A percentile compares a stretch with the other conserved stretches of the same genome.
Evolutionary conservation across 2,797 vertebrate species (phyloP).

Genomic region (Rhodeus uyekii): DNA sequence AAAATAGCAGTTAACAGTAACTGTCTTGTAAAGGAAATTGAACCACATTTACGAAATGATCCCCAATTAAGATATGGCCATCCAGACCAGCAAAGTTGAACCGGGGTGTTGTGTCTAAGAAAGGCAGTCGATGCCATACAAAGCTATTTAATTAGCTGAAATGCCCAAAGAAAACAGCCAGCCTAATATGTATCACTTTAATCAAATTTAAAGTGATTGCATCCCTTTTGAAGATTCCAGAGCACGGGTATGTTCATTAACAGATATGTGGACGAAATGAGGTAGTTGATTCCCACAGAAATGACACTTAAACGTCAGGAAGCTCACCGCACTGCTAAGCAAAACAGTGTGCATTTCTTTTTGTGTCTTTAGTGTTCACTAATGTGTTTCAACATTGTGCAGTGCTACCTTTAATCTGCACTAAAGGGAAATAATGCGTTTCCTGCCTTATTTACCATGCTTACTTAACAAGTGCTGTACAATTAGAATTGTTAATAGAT

Average conservation of each 20-base stretch:
- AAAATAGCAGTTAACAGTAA: slow-evolving; percentile 93
- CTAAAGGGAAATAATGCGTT: slow-evolving; percentile 96
- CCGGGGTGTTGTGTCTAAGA: slow-evolving; percentile 77
- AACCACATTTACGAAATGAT: slow-evolving; percentile 84
- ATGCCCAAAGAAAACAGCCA: slow-evolving; percentile 80
- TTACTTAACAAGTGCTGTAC: slow-evolving; percentile 97
- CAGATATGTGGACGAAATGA: slow-evolving; percentile 80
- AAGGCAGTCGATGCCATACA: slow-evolving; percentile 78
- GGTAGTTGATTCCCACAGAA: slow-evolving; percentile 73
- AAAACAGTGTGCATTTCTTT: slow-evolving; percentile 76
- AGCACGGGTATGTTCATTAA: slow-evolving; percentile 82
- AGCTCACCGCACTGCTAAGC: slow-evolving; percentile 76
- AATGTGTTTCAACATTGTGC: slow-evolving; percentile 76
- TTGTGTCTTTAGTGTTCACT: slow-evolving; percentile 80
- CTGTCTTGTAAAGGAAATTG: slow-evolving; percentile 87
- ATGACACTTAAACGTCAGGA: slow-evolving; percentile 78
- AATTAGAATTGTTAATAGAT: slow-evolving; percentile 99
- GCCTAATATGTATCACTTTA: slow-evolving; percentile 82
- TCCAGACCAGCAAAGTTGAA: slow-evolving; percentile 68
- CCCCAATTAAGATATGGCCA: slow-evolving; percentile 84
- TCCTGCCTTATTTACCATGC: slow-evolving; percentile 98
- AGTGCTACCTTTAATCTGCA: slow-evolving; percentile 90
- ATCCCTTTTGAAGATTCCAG: slow-evolving; percentile 76
- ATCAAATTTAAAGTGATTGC: slow-evolving; percentile 81
- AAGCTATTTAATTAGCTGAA: slow-evolving; percentile 84